These are phyloP conservation scores for Heteromormyrus szaboi DNA, from an alignment of 2,797 vertebrate genomes.

Conservation along the genomic window DNA sequence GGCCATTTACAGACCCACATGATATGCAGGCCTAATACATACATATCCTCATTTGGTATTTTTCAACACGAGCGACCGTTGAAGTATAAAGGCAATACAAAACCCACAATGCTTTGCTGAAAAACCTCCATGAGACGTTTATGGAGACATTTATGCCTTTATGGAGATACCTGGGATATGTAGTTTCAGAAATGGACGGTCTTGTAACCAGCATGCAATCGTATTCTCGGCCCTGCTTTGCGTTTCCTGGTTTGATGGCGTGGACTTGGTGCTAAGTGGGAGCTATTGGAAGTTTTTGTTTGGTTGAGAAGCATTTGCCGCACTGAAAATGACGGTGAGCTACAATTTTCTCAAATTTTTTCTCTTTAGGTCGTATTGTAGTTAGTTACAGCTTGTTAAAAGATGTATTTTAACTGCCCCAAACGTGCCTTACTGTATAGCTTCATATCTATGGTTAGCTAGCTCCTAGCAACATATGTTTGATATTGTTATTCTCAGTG, in stretches of 20 bases:
- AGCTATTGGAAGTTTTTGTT: neutral
- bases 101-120: neutral
- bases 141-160: no score
- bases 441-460: constrained; percentile 23
- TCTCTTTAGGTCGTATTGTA: neutral
- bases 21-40: neutral
- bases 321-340: constrained; percentile 55
- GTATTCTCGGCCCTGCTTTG: constrained; percentile 27
- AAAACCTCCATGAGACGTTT: neutral
- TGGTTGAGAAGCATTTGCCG: neutral
- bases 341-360: neutral
- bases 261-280: constrained; percentile 37
- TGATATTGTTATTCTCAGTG: neutral
- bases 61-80: neutral
- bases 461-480: neutral
- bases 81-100: neutral
- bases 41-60: neutral
- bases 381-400: neutral
- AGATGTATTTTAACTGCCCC: neutral
- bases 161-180: neutral
- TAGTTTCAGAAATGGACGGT: neutral
- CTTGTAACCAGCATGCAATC: neutral
- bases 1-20: neutral
- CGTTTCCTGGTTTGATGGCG: constrained; percentile 46
- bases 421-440: constrained; percentile 13